Evolutionary conservation across 2,888 invertebrate species (phyloP), one percentile per base, ranked within the genome.

Genomic region (Euclidia mi): DNA sequence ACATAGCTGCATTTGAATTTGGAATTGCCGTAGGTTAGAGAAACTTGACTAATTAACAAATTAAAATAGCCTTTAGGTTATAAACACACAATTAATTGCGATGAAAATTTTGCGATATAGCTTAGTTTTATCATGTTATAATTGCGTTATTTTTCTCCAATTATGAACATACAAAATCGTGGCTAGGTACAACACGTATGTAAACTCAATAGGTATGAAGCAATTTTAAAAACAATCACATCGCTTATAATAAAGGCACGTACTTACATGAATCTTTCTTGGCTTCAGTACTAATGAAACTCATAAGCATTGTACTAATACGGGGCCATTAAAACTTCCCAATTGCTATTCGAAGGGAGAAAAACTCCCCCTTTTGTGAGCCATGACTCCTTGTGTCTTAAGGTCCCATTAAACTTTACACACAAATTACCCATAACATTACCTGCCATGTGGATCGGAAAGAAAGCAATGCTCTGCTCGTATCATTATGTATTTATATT

Each of bases 281-380:
- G 88, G 90, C 88, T 90, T 84, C 82, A 78, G 82, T 84, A 79
- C 86, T 93, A 91, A 92, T 92, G 90, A 91, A 90, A 90, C 85
- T 92, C 89, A 91, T 92, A 90, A 91, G 88, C 88, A 91, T 88
- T 88, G 87, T 75, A 87, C 85, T 91, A 91, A 90, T 87, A 88
- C 85, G 76, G 62, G 76, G 75, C 86, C 85, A 92, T 92, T 93
- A 92, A 86, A 89, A 90, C 85, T 85, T 89, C 87, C 79, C 85
- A 88, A 92, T 90, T 90, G 85, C 84, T 81, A 77, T 86, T 72
- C 66, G 76, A 80, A 85, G 84, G 88, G 85, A 80, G 86, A 89
- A 90, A 88, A 87, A 87, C 79, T 81, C 80, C n/a, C n/a, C 87
- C 86, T 75, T 46, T 73, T 75, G 74, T 76, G 79, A 81, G 75